These are phyloP conservation scores for Meriones psammophilus DNA, from an alignment of 2,797 vertebrate species.

Conservation along the genomic window DNA sequence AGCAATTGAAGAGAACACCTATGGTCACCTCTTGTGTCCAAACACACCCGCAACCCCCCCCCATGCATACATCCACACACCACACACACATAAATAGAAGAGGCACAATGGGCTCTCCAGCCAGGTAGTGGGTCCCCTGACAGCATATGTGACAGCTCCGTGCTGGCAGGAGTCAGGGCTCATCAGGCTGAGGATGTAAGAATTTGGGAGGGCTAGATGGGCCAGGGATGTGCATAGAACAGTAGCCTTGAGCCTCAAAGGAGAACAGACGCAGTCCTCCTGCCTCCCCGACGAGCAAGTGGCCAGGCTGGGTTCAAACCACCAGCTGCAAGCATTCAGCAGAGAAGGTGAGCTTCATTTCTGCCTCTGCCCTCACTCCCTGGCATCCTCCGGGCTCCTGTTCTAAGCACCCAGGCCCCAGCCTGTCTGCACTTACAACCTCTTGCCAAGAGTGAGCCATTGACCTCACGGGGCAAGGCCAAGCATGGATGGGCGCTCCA, in stretches of 20 bases:
- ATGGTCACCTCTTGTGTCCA: not conserved
- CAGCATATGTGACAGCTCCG: fast-evolving
- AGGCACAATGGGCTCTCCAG: not conserved
- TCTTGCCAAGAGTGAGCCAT: not conserved
- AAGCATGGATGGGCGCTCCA: fast-evolving
- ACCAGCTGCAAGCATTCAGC: not conserved
- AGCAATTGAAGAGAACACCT: not conserved
- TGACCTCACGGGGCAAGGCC: not conserved
- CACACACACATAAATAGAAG: not conserved
- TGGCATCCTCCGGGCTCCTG: not conserved
- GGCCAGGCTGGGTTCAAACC: not conserved
- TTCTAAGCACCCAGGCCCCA: not conserved
- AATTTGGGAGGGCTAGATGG: not conserved
- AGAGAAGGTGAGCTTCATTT: fast-evolving
- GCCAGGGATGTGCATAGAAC: not conserved
- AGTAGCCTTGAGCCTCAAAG: not conserved
- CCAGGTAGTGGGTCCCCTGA: not conserved
- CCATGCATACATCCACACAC: not conserved
- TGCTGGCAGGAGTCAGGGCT: not conserved
- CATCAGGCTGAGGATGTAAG: not conserved
- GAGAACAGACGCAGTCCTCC: not conserved
- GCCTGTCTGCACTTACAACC: not conserved
- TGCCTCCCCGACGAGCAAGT: fast-evolving
- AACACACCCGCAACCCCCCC: not conserved
- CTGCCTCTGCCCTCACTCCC: not conserved